Evolutionary conservation across 1,140 invertebrate species (phyloP).

Genomic region (Dinoponera quadriceps): DNA sequence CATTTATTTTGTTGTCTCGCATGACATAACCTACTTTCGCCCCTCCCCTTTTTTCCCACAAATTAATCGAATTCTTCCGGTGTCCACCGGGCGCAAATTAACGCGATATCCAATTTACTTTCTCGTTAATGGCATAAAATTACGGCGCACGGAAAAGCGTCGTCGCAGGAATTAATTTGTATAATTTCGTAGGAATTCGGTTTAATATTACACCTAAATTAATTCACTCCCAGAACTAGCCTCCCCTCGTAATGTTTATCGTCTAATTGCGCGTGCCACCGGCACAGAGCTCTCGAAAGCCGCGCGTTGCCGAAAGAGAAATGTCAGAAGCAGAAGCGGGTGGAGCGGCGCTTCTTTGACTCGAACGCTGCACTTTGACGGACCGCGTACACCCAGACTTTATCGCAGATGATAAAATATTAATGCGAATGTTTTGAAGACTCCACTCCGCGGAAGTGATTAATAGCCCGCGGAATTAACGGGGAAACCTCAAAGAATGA

Average conservation of each 20-base stretch:
- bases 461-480: conserved; percentile 14
- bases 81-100: conserved; percentile 1
- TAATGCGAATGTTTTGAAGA: background rate
- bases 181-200: conserved; percentile 19
- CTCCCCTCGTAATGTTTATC: conserved; percentile 19
- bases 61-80: conserved; percentile 20
- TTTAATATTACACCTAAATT: conserved; percentile 31
- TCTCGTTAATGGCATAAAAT: conserved; percentile 24
- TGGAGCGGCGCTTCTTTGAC: background rate
- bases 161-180: conserved; percentile 22
- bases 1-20: conserved; percentile 16
- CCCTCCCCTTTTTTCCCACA: background rate
- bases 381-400: background rate
- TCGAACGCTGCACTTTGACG: background rate
- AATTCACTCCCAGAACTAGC: conserved; percentile 11
- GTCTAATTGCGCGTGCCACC: conserved; percentile 23
- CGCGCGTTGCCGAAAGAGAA: background rate
- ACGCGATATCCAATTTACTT: conserved; percentile 25
- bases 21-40: conserved; percentile 22
- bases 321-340: conserved; percentile 14
- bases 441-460: background rate
- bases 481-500: background rate
- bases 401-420: background rate
- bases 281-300: background rate
- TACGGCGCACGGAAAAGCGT: background rate